These are phyloP conservation scores for Fregetta grallaria DNA, from an alignment of 2,113 vertebrate genomes.

Conservation along the genomic window DNA sequence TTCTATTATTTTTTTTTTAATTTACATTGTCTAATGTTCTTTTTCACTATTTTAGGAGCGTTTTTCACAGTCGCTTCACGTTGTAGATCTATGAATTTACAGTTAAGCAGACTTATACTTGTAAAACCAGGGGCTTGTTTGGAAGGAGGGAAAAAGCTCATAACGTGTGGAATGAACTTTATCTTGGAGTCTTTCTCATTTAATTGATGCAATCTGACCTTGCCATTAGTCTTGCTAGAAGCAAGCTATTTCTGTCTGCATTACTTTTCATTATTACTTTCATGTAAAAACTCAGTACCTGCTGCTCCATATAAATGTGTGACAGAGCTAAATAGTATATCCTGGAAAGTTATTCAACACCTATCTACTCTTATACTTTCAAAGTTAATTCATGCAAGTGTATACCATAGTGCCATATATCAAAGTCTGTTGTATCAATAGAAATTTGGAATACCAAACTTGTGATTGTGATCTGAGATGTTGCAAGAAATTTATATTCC, in stretches of 20 bases:
- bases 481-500: conserved; percentile 48
- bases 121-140: background rate
- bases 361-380: conserved; percentile 7
- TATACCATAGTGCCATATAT: background rate
- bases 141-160: background rate
- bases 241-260: conserved; percentile 58
- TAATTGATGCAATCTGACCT: conserved; percentile 66
- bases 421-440: conserved; percentile 51
- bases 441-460: conserved; percentile 41
- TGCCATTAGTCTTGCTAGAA: conserved; percentile 65
- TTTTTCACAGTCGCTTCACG: background rate
- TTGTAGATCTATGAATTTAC: background rate
- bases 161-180: conserved; percentile 24
- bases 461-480: conserved; percentile 27
- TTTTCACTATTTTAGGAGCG: background rate
- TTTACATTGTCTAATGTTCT: background rate
- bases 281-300: conserved; percentile 1
- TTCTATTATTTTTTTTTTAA: background rate
- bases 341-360: conserved; percentile 28
- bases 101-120: background rate
- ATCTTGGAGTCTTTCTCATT: conserved; percentile 39
- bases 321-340: conserved; percentile 7
- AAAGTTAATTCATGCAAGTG: conserved; percentile 10
- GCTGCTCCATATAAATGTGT: conserved; percentile 47
- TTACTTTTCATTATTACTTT: conserved; percentile 62